Evolutionary conservation across 2,797 vertebrate species (phyloP).

Genomic region (Acanthopagrus latus): DNA sequence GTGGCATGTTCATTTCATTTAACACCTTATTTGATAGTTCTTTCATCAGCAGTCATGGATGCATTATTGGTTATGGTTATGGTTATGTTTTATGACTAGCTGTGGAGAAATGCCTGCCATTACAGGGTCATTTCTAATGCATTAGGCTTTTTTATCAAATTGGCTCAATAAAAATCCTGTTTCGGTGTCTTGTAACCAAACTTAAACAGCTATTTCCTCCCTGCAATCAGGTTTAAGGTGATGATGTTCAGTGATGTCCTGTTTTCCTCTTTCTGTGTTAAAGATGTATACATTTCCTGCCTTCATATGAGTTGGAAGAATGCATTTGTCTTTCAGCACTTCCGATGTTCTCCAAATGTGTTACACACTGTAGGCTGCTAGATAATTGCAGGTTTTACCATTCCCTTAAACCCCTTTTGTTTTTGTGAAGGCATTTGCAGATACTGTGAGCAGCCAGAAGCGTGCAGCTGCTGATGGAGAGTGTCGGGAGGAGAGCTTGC

Average conservation of each 20-base stretch:
- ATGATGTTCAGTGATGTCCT: slow-evolving; percentile 5
- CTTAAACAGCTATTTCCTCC: slow-evolving; percentile 5
- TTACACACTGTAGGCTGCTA: background rate
- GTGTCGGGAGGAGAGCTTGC: slow-evolving; percentile 87
- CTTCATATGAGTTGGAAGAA: background rate
- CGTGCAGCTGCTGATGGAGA: slow-evolving; percentile 90
- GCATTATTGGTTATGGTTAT: slow-evolving; percentile 28
- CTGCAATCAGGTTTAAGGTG: slow-evolving; percentile 22
- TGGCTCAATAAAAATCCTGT: background rate
- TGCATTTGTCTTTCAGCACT: background rate
- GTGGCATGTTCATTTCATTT: slow-evolving; percentile 45
- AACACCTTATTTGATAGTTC: slow-evolving; percentile 23
- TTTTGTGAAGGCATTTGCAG: slow-evolving; percentile 85
- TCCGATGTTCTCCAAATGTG: background rate
- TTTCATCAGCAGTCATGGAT: slow-evolving; percentile 20
- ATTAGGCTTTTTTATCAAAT: slow-evolving; percentile 1
- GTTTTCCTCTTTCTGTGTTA: slow-evolving; percentile 16
- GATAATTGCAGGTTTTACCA: background rate
- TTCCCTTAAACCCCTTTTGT: slow-evolving; percentile 25
- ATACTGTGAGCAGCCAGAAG: slow-evolving; percentile 89
- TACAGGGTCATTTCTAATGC: background rate
- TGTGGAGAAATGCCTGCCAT: slow-evolving; percentile 15
- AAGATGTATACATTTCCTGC: slow-evolving; percentile 4
- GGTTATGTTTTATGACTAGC: slow-evolving; percentile 7
- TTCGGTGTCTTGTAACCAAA: slow-evolving; percentile 26